Percentiles rank a stretch among this genome's conserved stretches.
These are phyloP conservation scores for Liposcelis brunnea DNA, from an alignment of 2,888 invertebrate species.

Conservation along the genomic window DNA sequence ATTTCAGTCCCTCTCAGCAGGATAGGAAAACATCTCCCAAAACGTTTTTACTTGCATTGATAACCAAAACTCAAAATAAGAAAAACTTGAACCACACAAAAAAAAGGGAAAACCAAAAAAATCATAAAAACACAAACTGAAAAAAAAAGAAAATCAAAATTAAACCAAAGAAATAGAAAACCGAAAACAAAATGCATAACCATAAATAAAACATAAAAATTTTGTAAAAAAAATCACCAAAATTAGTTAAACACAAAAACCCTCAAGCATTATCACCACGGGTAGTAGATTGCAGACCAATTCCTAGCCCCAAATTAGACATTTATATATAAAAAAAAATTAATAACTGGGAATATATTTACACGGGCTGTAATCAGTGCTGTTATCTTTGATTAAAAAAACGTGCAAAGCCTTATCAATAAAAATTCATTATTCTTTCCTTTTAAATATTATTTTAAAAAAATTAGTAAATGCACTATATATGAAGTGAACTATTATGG, in stretches of 20 bases:
- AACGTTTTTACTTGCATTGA: too few species aligned
- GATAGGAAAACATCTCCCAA: too few species aligned
- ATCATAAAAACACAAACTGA: constrained; percentile 15
- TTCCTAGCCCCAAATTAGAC: too few species aligned
- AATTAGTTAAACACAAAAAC: constrained; percentile 8
- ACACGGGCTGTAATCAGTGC: constrained; percentile 7
- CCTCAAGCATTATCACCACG: constrained; percentile 14
- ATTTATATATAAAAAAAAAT: constrained; percentile 14
- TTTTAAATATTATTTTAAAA: neutral
- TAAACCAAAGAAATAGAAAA: too few species aligned
- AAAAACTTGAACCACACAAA: constrained; percentile 10
- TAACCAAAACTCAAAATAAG: too few species aligned
- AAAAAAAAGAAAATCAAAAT: constrained; percentile 17
- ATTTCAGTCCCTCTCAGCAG: too few species aligned
- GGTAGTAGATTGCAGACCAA: too few species aligned
- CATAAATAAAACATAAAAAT: constrained; percentile 15
- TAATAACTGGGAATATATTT: constrained; percentile 13
- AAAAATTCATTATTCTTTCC: neutral
- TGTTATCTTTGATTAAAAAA: constrained; percentile 12
- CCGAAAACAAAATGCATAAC: too few species aligned
- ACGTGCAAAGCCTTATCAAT: constrained; percentile 7
- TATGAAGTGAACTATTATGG: constrained; percentile 13
- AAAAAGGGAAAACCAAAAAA: constrained; percentile 18
- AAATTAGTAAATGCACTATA: neutral
- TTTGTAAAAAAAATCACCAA: constrained; percentile 8